Evolutionary conservation across 2,888 invertebrate species (phyloP).

Genomic region (Branchellion lobata): DNA sequence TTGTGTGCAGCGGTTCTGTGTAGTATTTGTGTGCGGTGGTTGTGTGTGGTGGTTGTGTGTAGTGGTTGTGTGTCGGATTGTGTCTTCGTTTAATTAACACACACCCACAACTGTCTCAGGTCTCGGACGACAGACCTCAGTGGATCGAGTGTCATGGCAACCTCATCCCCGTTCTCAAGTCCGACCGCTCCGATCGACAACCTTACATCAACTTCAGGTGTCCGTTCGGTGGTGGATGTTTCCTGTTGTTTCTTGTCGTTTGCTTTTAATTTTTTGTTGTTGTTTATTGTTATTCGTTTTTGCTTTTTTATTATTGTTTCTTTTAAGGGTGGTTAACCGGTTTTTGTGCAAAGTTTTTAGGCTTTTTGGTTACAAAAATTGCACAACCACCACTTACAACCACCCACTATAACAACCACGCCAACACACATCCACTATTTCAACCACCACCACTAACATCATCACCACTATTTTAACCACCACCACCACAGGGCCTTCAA

Average conservation of each 20-base stretch:
- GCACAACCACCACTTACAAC: too few species aligned
- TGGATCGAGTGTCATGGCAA: conserved; percentile 96
- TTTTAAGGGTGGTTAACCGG: too few species aligned
- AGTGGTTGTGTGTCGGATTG: not conserved
- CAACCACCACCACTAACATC: too few species aligned
- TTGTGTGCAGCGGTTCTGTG: not conserved
- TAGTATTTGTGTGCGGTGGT: not conserved
- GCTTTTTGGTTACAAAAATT: too few species aligned
- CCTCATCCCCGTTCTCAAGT: conserved; percentile 84
- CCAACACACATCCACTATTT: too few species aligned
- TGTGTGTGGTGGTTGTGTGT: not conserved
- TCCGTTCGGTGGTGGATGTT: too few species aligned
- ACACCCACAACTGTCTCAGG: conserved; percentile 65
- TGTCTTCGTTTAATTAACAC: not conserved
- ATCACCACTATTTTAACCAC: too few species aligned
- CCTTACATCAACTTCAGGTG: conserved; percentile 80
- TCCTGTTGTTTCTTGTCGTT: too few species aligned
- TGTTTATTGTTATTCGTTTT: too few species aligned
- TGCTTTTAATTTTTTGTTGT: too few species aligned
- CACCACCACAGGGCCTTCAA: conserved; percentile 83
- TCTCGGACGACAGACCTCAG: conserved; percentile 88
- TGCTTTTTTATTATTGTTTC: not conserved
- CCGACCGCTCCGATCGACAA: conserved; percentile 79
- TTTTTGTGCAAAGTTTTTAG: too few species aligned
- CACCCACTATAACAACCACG: too few species aligned